Conservation (phyloP, 2,113 vertebrate genomes). For the Noctilio leporinus region DNA sequence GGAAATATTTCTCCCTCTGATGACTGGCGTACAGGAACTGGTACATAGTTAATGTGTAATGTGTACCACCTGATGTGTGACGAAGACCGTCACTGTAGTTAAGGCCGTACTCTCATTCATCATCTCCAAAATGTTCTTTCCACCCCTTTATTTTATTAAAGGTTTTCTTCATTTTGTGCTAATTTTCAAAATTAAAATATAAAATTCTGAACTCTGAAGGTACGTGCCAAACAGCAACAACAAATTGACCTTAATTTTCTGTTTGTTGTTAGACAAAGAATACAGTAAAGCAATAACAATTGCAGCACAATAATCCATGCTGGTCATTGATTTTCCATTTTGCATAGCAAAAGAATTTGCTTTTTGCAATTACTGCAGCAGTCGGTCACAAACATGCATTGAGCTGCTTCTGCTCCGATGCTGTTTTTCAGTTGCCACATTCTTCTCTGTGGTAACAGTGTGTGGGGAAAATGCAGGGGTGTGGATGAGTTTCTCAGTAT, state of each 20-base stretch:
- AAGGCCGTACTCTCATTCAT: background rate
- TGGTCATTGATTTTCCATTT: background rate
- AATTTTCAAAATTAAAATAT: background rate
- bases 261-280: background rate
- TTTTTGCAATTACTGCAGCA: background rate
- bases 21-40: background rate
- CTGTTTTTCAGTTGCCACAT: background rate
- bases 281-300: background rate
- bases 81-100: background rate
- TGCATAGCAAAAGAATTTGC: background rate
- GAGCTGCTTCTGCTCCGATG: background rate
- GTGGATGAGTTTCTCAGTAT: constrained; percentile 23
- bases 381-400: fast-evolving
- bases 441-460: background rate
- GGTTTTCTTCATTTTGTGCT: background rate
- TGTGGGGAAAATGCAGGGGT: background rate
- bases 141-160: background rate
- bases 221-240: background rate
- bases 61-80: background rate
- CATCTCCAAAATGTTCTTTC: background rate
- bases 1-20: background rate
- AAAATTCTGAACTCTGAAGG: constrained; percentile 11
- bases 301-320: background rate
- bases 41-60: background rate
- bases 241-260: background rate